These are phyloP conservation scores for Orbicella faveolata DNA, from an alignment of 64 coral and sea anemone genomes.

Conservation along the genomic window DNA sequence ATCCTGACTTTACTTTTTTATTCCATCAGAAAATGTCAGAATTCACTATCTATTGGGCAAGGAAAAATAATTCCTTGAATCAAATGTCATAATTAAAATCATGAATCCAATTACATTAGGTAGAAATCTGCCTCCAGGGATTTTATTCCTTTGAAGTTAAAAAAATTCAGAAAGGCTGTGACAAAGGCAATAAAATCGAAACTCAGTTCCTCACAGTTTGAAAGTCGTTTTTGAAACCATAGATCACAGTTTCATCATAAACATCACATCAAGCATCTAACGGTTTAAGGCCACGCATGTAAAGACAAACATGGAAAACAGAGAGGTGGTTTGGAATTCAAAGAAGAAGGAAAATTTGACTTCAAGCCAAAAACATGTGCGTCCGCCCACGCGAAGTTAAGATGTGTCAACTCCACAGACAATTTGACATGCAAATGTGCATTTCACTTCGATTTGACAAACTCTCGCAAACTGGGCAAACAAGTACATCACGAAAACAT, in stretches of 20 bases:
- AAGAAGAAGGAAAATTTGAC: slow-evolving; percentile 3
- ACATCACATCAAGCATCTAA: neutral
- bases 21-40: neutral
- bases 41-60: neutral
- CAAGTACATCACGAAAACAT: neutral
- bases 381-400: slow-evolving; percentile 30
- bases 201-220: neutral
- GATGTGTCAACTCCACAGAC: neutral
- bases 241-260: neutral
- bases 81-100: neutral
- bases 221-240: neutral
- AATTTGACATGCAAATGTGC: slow-evolving; percentile 25
- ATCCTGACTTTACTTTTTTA: neutral
- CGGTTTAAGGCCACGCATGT: neutral
- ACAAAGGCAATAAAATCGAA: slow-evolving; percentile 1
- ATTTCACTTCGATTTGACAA: slow-evolving; percentile 11
- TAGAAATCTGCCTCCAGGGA: neutral
- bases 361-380: neutral
- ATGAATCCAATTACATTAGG: neutral
- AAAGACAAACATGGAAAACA: neutral
- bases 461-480: slow-evolving; percentile 1
- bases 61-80: neutral
- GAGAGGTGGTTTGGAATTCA: neutral
- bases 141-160: neutral
- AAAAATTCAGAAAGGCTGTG: neutral